phyloP scores from a whole-genome alignment of 2,888 invertebrate species.

The Stenodera caucasica region DNA sequence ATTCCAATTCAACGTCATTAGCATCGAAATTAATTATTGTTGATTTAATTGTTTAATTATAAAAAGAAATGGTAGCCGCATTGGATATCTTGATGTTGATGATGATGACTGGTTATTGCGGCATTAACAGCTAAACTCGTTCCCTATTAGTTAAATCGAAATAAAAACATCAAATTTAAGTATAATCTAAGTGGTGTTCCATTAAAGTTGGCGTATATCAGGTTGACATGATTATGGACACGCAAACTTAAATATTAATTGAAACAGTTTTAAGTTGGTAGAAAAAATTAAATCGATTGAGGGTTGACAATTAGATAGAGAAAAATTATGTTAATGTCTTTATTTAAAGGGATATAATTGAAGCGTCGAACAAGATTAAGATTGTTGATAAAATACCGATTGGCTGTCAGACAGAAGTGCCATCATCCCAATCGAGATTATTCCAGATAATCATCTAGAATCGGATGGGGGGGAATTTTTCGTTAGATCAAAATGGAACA shows the following conservation, averaged over 20 bases:
- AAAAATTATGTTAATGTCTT: neutral
- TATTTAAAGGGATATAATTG: neutral
- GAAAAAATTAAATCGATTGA: conserved; percentile 18
- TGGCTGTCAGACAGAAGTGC: conserved; percentile 25
- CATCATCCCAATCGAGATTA: conserved; percentile 32
- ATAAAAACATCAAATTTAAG: conserved; percentile 53
- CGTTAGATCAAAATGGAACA: neutral
- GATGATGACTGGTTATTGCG: conserved; percentile 31
- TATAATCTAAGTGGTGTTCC: conserved; percentile 53
- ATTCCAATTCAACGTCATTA: too few relatives aligned
- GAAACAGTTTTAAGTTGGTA: conserved; percentile 10
- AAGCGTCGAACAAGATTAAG: conserved; percentile 21
- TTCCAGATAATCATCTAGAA: conserved; percentile 46
- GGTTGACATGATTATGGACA: conserved; percentile 49
- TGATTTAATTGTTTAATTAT: too few relatives aligned
- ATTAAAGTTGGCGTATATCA: conserved; percentile 52
- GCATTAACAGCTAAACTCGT: conserved; percentile 42
- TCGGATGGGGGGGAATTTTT: too few relatives aligned
- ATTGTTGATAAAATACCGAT: conserved; percentile 13
- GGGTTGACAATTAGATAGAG: conserved; percentile 13
- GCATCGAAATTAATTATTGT: too few relatives aligned
- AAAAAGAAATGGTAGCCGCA: too few relatives aligned
- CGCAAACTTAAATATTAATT: conserved; percentile 38
- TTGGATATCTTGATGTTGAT: conserved; percentile 16
- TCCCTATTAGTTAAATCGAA: conserved; percentile 47